Percentiles rank a stretch among this genome's conserved stretches.
Evolutionary conservation across 2,888 invertebrate species (phyloP).

Genomic region (Heliconius ismenius): DNA sequence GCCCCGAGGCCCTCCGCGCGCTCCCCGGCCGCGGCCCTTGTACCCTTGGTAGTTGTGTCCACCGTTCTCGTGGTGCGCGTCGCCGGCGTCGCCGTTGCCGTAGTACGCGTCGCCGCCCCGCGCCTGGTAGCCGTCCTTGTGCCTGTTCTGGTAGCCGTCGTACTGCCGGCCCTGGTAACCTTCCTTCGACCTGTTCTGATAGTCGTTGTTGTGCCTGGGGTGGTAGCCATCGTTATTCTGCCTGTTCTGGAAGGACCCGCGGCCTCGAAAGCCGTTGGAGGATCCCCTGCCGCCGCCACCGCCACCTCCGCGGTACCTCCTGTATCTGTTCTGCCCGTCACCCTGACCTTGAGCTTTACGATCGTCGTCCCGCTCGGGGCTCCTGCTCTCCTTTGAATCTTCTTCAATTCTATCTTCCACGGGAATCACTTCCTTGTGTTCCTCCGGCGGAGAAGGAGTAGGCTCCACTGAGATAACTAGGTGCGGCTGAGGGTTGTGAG

Average conservation of each 20-base stretch:
- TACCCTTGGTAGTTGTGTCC: slow-evolving; percentile 81
- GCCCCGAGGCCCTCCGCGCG: slow-evolving; percentile 58
- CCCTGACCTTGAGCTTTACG: slow-evolving; percentile 71
- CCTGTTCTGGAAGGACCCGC: slow-evolving; percentile 64
- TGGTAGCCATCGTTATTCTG: slow-evolving; percentile 66
- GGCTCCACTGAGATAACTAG: slow-evolving; percentile 48
- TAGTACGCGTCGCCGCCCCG: slow-evolving; percentile 65
- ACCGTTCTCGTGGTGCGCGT: slow-evolving; percentile 77
- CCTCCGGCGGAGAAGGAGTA: slow-evolving; percentile 48
- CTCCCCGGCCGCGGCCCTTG: slow-evolving; percentile 74
- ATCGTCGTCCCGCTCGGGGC: slow-evolving; percentile 68
- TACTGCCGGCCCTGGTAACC: slow-evolving; percentile 64
- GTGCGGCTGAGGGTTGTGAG: slow-evolving; percentile 47
- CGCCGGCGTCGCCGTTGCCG: slow-evolving; percentile 70
- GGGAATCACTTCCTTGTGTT: slow-evolving; percentile 52
- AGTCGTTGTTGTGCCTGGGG: slow-evolving; percentile 60
- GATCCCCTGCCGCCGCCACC: slow-evolving; percentile 59
- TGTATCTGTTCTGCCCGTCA: slow-evolving; percentile 68
- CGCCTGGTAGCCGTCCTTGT: slow-evolving; percentile 62
- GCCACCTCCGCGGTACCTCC: slow-evolving; percentile 60
- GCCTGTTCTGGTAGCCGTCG: slow-evolving; percentile 67
- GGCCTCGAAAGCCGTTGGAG: slow-evolving; percentile 72
- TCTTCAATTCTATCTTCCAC: slow-evolving; percentile 59
- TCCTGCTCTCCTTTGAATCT: slow-evolving; percentile 63
- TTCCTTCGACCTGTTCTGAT: slow-evolving; percentile 64